A percentile compares a stretch with the other conserved stretches of the same genome.
phyloP scores from a whole-genome alignment of 2,888 invertebrate species.

The Ophion ventricosus region DNA sequence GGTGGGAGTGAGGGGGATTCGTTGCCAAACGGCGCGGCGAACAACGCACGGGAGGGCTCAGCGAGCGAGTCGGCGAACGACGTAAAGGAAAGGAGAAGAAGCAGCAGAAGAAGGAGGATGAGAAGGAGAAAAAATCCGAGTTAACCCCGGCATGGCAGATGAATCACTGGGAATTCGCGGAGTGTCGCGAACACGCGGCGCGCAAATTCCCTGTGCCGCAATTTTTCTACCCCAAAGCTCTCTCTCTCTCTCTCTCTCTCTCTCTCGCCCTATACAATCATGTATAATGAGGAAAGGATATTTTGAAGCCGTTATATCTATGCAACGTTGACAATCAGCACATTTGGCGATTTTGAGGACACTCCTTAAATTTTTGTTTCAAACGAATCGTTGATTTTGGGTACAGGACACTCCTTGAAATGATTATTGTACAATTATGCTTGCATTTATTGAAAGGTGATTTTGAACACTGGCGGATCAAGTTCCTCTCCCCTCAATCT shows the following conservation, averaged over 20 bases:
- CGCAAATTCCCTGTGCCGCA: constrained; percentile 15
- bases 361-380: too few species aligned
- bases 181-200: constrained; percentile 48
- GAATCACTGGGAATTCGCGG: constrained; percentile 66
- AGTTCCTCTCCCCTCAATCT: too few species aligned
- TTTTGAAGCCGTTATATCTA: too few species aligned
- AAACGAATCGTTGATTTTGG: too few species aligned
- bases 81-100: neutral
- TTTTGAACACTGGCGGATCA: too few species aligned
- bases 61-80: neutral
- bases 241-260: constrained; percentile 8
- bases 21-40: constrained; percentile 6
- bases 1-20: neutral
- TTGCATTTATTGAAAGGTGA: too few species aligned
- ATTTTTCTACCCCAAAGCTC: neutral
- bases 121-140: neutral
- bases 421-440: too few species aligned
- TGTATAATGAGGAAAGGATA: too few species aligned
- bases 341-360: too few species aligned
- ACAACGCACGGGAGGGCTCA: neutral
- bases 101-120: neutral
- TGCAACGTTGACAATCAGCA: too few species aligned
- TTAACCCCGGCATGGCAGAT: constrained; percentile 32
- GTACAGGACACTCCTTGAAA: too few species aligned
- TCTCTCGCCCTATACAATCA: too few species aligned